phyloP scores from a whole-genome alignment of 2,888 invertebrate genomes.

The Oxyteleia sp. region DNA sequence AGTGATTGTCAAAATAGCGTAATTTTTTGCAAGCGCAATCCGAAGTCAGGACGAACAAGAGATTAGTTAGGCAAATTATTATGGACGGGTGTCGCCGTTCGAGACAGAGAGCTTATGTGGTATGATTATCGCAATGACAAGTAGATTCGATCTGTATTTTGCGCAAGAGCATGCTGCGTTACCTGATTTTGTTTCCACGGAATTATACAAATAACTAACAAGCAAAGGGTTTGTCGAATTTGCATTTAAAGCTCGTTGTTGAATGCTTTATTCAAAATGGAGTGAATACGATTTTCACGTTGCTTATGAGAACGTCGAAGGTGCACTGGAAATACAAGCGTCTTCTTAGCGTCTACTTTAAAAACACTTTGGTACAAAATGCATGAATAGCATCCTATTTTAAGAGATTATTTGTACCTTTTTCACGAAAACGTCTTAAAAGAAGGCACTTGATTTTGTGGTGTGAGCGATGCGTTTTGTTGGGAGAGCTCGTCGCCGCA shows the following conservation, averaged over 20 bases:
- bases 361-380: too few relatives aligned
- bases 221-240: slow-evolving; percentile 37
- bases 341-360: too few relatives aligned
- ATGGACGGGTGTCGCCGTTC: slow-evolving; percentile 25
- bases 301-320: not conserved
- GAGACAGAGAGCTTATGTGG: slow-evolving; percentile 59
- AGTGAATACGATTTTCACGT: not conserved
- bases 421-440: too few relatives aligned
- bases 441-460: too few relatives aligned
- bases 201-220: slow-evolving; percentile 24
- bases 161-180: slow-evolving; percentile 15
- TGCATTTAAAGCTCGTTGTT: slow-evolving; percentile 51
- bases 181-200: slow-evolving; percentile 17
- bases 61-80: slow-evolving; percentile 56
- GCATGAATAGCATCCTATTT: too few relatives aligned
- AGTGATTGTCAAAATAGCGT: slow-evolving; percentile 37
- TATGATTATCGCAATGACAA: slow-evolving; percentile 50
- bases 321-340: too few relatives aligned
- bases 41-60: slow-evolving; percentile 33
- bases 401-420: too few relatives aligned
- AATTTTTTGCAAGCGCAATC: slow-evolving; percentile 44
- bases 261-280: slow-evolving; percentile 49
- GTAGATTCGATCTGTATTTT: too few relatives aligned
- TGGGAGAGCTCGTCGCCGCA: slow-evolving; percentile 10
- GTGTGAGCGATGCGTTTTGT: slow-evolving; percentile 32